Evolutionary conservation across 37 sponge, comb jelly and placozoan genomes (phyloP), one percentile per base, ranked within the genome.

Genomic region (Amphimedon queenslandica): DNA sequence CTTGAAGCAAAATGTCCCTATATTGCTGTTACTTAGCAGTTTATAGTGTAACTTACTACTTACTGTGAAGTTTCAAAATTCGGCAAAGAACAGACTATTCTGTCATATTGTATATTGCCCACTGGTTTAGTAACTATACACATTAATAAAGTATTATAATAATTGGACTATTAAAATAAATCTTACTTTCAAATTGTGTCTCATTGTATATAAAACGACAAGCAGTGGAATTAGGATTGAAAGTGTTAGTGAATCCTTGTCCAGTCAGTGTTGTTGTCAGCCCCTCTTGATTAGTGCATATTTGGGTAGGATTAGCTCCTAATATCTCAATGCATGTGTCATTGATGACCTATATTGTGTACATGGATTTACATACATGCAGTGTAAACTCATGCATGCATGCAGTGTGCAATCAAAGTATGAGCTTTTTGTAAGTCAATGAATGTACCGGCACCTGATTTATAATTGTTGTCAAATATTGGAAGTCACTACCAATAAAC

Each of bases 301-400:
- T 39, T 16, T 8, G 30, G 11, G 21, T 18, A 21, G 67, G 67
- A 66, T 28, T 33, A 11, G 38, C 67, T 66, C 35, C 18, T 8
- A 8, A 13, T 28, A 66, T 66, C 38, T 66, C 67, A 66, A 66
- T 30, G 35, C 67, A 66, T 16, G 67, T 66, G 6, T 33, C 38
- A 66, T 66, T 66, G 13, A 66, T 39, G 3, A 66, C 67, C 67
- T 66, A 32, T 66, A n/a, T n/a, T n/a, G 35, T 32, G 20, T 16
- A 32, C 4, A 37, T 36, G 21, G 67, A 37, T 36, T 18, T 28
- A 8, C 13, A 47, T 47, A 47, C 13, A 18, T 47, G 51, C 51
- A 32, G 67, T 25, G 8, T 36, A n/a, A n/a, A n/a, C n/a, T n/a
- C n/a, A n/a, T n/a, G n/a, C n/a, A n/a, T n/a, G n/a, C n/a, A n/a